These are phyloP conservation scores for Tolypeutes matacus DNA, from an alignment of 2,797 vertebrate species.

Conservation along the genomic window DNA sequence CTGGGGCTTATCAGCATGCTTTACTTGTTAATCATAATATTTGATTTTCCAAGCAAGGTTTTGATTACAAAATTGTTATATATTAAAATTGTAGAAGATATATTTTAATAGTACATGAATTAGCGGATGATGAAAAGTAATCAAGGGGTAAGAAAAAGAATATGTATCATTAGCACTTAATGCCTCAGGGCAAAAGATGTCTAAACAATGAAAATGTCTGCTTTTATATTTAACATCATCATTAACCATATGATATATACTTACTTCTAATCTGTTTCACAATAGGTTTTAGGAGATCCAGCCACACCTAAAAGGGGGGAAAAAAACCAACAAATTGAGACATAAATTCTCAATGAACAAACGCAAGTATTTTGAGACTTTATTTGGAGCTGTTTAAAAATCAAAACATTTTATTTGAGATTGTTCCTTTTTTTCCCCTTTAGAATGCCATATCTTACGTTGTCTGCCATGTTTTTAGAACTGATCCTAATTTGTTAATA, in stretches of 20 bases:
- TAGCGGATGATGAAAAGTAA: neutral
- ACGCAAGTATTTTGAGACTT: neutral
- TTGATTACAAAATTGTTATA: neutral
- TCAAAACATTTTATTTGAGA: neutral
- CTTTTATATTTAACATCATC: neutral
- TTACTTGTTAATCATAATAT: constrained; percentile 32
- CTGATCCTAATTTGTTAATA: neutral
- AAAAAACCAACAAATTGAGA: constrained; percentile 66
- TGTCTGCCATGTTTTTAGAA: constrained; percentile 1
- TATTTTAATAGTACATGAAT: constrained; percentile 4
- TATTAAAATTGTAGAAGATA: neutral
- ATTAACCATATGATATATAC: constrained; percentile 78
- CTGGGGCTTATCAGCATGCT: neutral
- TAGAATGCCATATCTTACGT: neutral
- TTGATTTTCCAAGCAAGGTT: constrained; percentile 40
- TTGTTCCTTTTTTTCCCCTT: neutral
- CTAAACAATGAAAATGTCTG: neutral
- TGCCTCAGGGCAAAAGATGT: accelerated
- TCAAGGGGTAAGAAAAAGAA: neutral
- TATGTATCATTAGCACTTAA: neutral
- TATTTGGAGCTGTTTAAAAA: constrained; percentile 27
- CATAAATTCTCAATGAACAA: constrained; percentile 63
- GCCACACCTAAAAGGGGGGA: constrained; percentile 93
- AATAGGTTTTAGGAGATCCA: constrained; percentile 98
- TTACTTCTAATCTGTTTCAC: constrained; percentile 98